phyloP scores from a whole-genome alignment of 2,888 invertebrate species.

The Chydorus sphaericus region DNA sequence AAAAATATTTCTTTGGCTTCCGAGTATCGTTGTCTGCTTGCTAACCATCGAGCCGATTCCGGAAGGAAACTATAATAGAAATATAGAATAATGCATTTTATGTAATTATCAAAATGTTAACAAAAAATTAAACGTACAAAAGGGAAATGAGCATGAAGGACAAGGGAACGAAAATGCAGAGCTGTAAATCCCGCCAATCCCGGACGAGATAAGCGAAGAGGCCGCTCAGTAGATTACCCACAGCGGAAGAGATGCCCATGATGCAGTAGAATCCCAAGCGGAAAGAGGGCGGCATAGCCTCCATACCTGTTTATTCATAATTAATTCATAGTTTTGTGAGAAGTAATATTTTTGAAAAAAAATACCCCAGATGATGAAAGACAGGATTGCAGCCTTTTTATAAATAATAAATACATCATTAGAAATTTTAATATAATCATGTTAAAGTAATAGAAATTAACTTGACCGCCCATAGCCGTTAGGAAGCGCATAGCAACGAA shows the following conservation, averaged over 20 bases:
- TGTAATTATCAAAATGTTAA: not conserved
- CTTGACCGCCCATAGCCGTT: constrained; percentile 19
- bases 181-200: not conserved
- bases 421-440: not conserved
- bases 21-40: not conserved
- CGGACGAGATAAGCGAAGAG: not conserved
- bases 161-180: constrained; percentile 7
- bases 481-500: constrained; percentile 16
- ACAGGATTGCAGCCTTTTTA: not conserved
- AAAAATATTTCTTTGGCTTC: constrained; percentile 9
- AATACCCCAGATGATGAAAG: no score
- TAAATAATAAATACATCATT: not conserved
- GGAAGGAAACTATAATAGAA: constrained; percentile 9
- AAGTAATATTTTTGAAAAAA: no score
- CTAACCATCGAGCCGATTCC: constrained; percentile 12
- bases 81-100: not conserved
- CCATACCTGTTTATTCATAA: not conserved
- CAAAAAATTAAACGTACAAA: not conserved
- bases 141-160: not conserved
- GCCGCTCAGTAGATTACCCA: not conserved
- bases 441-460: not conserved
- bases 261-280: not conserved
- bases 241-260: not conserved
- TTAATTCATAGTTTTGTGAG: not conserved
- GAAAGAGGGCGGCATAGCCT: not conserved